Conservation (phyloP, 1,140 invertebrate species). For the Pseudachorutes palmiensis region DNA sequence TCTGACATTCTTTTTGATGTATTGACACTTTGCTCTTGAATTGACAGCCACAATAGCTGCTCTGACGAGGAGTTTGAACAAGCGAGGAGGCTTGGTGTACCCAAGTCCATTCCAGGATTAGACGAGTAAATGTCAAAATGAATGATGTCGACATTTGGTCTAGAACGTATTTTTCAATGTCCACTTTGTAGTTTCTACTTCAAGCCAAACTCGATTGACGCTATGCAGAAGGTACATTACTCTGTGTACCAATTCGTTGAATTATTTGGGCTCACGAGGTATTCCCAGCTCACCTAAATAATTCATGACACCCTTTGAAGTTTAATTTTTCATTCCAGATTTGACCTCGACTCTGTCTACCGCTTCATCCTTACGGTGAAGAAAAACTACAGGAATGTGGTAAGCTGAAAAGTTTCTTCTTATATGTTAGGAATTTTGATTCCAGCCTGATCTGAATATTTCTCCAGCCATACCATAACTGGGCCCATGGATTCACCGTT, state of each 20-base stretch:
- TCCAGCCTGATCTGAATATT: not conserved
- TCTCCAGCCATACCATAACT: constrained; percentile 51
- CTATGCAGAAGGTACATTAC: constrained; percentile 57
- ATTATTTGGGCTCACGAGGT: constrained; percentile 53
- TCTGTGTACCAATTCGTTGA: constrained; percentile 71
- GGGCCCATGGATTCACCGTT: constrained; percentile 68
- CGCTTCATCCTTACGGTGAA: constrained; percentile 68
- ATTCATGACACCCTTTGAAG: not conserved
- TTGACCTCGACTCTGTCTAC: constrained; percentile 56
- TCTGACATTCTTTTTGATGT: too few species aligned
- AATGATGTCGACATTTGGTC: too few species aligned
- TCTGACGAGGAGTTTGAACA: constrained; percentile 58
- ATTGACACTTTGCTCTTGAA: too few species aligned
- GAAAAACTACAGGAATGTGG: constrained; percentile 59
- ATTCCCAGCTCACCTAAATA: too few species aligned
- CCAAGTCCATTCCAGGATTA: constrained; percentile 40
- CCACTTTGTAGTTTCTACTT: constrained; percentile 56
- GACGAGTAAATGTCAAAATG: constrained; percentile 45
- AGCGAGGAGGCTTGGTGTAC: constrained; percentile 44
- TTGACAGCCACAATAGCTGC: constrained; percentile 71
- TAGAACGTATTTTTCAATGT: too few species aligned
- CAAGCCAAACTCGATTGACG: constrained; percentile 59
- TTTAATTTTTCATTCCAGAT: constrained; percentile 42
- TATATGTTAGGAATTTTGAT: not conserved
- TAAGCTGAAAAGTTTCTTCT: too few species aligned